These are phyloP conservation scores for Steatocranus sp. DNA, from an alignment of 2,797 vertebrate genomes.

Conservation along the genomic window DNA sequence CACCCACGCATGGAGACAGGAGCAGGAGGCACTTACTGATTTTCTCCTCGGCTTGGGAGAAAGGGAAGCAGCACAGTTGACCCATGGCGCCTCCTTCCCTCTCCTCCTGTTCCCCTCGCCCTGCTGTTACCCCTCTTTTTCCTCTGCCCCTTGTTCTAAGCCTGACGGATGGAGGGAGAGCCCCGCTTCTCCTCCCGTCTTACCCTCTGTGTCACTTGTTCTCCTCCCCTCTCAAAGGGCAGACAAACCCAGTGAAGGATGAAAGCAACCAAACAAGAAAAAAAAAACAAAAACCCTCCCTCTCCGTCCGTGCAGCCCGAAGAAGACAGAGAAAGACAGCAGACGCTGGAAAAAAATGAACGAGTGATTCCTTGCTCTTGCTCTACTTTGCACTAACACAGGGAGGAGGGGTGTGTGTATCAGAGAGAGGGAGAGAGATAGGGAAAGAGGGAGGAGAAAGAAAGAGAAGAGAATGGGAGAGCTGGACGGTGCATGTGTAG, in stretches of 20 bases:
- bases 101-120: slow-evolving; percentile 34
- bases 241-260: slow-evolving; percentile 19
- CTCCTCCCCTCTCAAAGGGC: neutral
- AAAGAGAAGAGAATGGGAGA: neutral
- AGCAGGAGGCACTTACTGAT: slow-evolving; percentile 85
- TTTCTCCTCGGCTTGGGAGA: slow-evolving; percentile 90
- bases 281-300: neutral
- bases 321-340: slow-evolving; percentile 48
- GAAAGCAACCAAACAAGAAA: neutral
- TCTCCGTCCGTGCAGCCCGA: slow-evolving; percentile 21
- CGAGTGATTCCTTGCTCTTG: slow-evolving; percentile 55
- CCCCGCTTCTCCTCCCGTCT: slow-evolving; percentile 15
- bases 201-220: slow-evolving; percentile 7
- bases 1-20: slow-evolving; percentile 74
- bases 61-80: slow-evolving; percentile 98
- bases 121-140: slow-evolving; percentile 25
- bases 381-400: slow-evolving; percentile 67
- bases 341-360: slow-evolving; percentile 45
- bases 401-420: slow-evolving; percentile 48
- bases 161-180: slow-evolving; percentile 6
- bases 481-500: neutral
- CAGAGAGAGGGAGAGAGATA: neutral
- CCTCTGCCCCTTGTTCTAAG: slow-evolving; percentile 16
- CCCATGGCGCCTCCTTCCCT: slow-evolving; percentile 82
- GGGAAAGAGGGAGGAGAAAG: neutral